Evolutionary conservation across 1,140 invertebrate genomes (phyloP), one percentile per base, ranked within the genome.

Genomic region (Leptopilina boulardi): DNA sequence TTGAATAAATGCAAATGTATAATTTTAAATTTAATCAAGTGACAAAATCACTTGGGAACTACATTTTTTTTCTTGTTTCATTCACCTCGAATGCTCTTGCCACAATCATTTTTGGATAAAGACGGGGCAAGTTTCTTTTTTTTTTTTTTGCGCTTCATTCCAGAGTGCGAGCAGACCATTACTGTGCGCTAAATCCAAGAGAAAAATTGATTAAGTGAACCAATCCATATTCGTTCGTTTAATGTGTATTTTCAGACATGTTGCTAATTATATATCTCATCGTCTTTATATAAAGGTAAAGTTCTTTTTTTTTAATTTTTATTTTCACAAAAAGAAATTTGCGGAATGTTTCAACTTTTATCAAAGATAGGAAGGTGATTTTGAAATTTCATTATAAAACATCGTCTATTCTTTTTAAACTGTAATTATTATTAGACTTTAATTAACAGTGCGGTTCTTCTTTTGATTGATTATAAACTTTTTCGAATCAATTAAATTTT

Each of bases 21-120:
- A 47, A 47, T 47, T 47, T 47, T n/a, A 47, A 47, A 47, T 47
- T 47, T 30, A 59, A 15, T 59, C 56, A 59, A 59, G 56, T 26
- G 56, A 66, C 56, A 66, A 66, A 66, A 66, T 66, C 51, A 56
- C 51, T 56, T 56, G 51, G 51, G 51, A 56, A 5, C 6, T 11
- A 34, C 30, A 34, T 23, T 56, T 21, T 21, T 30, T 4, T 26
- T 66, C 21, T 66, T 21, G 3, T 66, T 66, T 66, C 23, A 66
- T 66, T 66, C 56, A 30, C 1, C 23, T 66, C 10, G n/a, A 11
- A 13, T 66, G 56, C 11, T 21, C 23, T 30, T 30, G 56, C 26
- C 11, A 21, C 56, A 66, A 11, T 66, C 56, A 66, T 66, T 66
- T 66, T 66, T 30, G 21, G 56, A 66, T 30, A 26, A 66, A 30